These are phyloP conservation scores for Bujurquina vittata DNA, from an alignment of 2,113 vertebrate species.

Conservation along the genomic window DNA sequence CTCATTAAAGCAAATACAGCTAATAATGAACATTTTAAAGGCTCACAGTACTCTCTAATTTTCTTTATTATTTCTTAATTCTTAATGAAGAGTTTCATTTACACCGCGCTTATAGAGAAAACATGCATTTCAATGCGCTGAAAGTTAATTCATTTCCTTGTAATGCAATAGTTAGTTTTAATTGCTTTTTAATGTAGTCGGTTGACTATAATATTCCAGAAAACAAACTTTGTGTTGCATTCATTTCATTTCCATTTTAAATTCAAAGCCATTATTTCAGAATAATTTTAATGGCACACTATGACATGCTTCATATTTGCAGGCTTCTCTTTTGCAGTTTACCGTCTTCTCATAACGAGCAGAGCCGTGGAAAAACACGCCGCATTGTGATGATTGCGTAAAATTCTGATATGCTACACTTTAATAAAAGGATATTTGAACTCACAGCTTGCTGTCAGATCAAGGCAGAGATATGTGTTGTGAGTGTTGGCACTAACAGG, in stretches of 20 bases:
- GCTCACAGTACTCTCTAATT: constrained; percentile 62
- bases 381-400: constrained; percentile 42
- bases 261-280: constrained; percentile 57
- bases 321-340: constrained; percentile 28
- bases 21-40: constrained; percentile 76
- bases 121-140: constrained; percentile 64
- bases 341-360: constrained; percentile 43
- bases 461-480: constrained; percentile 75
- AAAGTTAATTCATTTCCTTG: constrained; percentile 73
- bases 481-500: constrained; percentile 78
- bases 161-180: constrained; percentile 82
- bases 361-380: constrained; percentile 17
- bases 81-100: constrained; percentile 80
- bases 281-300: constrained; percentile 55
- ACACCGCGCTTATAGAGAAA: constrained; percentile 64
- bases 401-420: constrained; percentile 53
- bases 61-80: constrained; percentile 77
- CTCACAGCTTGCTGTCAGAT: constrained; percentile 80
- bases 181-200: constrained; percentile 81
- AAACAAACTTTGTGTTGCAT: constrained; percentile 75
- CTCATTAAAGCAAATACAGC: constrained; percentile 73
- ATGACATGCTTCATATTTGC: constrained; percentile 39
- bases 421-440: constrained; percentile 72
- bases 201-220: constrained; percentile 71
- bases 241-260: constrained; percentile 68